A percentile compares a stretch with the other conserved stretches of the same genome.
Conservation (phyloP, 2,888 invertebrate species). For the Luperina testacea region DNA sequence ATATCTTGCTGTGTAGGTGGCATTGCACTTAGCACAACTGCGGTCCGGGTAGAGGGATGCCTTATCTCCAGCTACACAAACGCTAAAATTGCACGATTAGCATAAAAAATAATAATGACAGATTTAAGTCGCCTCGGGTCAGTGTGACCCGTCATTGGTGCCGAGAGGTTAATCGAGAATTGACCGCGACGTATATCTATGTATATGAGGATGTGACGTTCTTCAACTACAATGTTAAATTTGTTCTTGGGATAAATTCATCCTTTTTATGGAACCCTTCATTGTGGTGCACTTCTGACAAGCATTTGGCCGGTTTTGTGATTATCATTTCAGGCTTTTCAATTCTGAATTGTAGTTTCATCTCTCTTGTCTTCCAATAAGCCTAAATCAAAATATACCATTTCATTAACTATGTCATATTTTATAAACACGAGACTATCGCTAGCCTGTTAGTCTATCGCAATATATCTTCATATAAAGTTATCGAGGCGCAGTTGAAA, state of each 20-base stretch:
- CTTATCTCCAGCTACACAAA: too few species aligned
- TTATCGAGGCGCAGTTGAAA: conserved; percentile 30
- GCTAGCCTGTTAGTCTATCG: conserved; percentile 23
- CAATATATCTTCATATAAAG: conserved; percentile 37
- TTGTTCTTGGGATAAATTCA: not conserved
- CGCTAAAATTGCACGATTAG: too few species aligned
- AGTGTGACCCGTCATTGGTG: too few species aligned
- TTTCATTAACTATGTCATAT: not conserved
- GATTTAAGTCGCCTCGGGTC: too few species aligned
- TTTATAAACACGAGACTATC: conserved; percentile 5
- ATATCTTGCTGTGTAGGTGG: too few species aligned
- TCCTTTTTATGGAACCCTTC: not conserved
- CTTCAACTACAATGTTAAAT: not conserved
- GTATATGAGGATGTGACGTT: not conserved
- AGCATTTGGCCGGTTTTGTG: not conserved
- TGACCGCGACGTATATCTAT: not conserved
- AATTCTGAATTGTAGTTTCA: not conserved
- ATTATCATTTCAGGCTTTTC: not conserved
- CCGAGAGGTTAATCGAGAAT: not conserved
- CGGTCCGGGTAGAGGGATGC: too few species aligned
- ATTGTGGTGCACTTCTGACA: too few species aligned
- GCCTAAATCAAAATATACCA: not conserved
- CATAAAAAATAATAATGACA: too few species aligned
- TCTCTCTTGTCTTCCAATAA: not conserved
- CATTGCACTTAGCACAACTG: too few species aligned